A percentile compares a stretch with the other conserved stretches of the same genome.
Conservation (phyloP, 1,140 invertebrate species). For the Sinonovacula constricta region DNA sequence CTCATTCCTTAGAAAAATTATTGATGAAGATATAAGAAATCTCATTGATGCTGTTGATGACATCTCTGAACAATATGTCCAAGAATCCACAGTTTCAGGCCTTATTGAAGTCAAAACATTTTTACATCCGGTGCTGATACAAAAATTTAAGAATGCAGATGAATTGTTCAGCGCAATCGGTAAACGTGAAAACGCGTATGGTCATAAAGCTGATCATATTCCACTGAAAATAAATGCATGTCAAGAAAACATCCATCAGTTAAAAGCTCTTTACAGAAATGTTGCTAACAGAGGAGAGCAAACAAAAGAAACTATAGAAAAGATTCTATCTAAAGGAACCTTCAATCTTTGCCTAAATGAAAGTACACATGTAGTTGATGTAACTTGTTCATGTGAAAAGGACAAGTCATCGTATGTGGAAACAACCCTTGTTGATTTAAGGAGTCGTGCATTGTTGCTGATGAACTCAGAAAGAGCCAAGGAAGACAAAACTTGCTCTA, state of each 20-base stretch:
- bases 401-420: neutral
- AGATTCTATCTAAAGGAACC: constrained; percentile 47
- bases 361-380: constrained; percentile 37
- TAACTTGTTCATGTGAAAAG: constrained; percentile 36
- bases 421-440: constrained; percentile 56
- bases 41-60: constrained; percentile 57
- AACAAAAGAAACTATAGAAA: constrained; percentile 61
- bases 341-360: constrained; percentile 48
- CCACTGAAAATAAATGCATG: constrained; percentile 58
- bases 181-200: constrained; percentile 26
- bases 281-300: constrained; percentile 64
- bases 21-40: constrained; percentile 46
- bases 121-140: constrained; percentile 50
- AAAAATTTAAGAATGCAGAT: neutral
- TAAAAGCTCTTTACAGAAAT: constrained; percentile 59
- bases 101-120: constrained; percentile 61
- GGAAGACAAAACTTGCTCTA: neutral
- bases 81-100: constrained; percentile 62
- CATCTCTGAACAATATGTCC: constrained; percentile 54
- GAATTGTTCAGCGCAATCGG: constrained; percentile 27
- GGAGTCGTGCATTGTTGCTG: constrained; percentile 60
- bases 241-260: constrained; percentile 54
- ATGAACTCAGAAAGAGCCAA: constrained; percentile 54
- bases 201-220: constrained; percentile 20
- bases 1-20: too few relatives aligned